Base-by-base conservation (phyloP, 2,888 invertebrate genomes). In the Habrosyne pyritoides region DNA sequence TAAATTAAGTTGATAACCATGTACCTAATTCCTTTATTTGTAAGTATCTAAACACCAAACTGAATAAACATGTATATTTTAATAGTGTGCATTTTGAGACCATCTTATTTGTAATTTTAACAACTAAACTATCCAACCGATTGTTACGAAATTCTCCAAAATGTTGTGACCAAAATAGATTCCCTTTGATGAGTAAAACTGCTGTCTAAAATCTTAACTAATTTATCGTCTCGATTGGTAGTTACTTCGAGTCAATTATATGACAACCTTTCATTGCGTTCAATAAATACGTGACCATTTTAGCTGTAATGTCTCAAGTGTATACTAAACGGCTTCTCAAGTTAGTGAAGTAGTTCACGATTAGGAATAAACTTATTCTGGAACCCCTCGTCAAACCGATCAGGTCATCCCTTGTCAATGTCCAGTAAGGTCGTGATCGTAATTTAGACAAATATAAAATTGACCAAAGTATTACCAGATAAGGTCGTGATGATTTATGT, bases 361-460 rank as follows among this genome's bases (percentile, higher is more conserved):
- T 64, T 61, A 53, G 33, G 57, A 64, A 64, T 71, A 64, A 69
- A 71, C 62, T 67, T 69, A 56, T 60, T 53, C 48, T 28, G 21
- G 53, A 61, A 56, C 75, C 42, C 74, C 63, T 72, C 64, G 67
- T 75, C 73, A 75, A 67, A 64, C 60, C 60, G 61, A 65, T 69
- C 65, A 54, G 57, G 28, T 28, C 28, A 50, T 61, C 68, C 75
- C 75, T 64, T 71, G 69, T 78, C 81, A 73, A 67, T 64, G 67
- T 67, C 69, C 63, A 53, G 55, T 67, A 62, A 18, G 42, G 42
- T 50, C 30, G 55, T 69, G 48, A 61, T 59, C 60, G 53, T 64
- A 62, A 68, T 67, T 59, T 61, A 54, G 48, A 14, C 56, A 57
- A 67, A 46, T 50, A 60, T 52, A 52, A 48, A 18, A 36, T 55